phyloP scores from a whole-genome alignment of 2,797 vertebrate species.

The Aplochiton taeniatus region DNA sequence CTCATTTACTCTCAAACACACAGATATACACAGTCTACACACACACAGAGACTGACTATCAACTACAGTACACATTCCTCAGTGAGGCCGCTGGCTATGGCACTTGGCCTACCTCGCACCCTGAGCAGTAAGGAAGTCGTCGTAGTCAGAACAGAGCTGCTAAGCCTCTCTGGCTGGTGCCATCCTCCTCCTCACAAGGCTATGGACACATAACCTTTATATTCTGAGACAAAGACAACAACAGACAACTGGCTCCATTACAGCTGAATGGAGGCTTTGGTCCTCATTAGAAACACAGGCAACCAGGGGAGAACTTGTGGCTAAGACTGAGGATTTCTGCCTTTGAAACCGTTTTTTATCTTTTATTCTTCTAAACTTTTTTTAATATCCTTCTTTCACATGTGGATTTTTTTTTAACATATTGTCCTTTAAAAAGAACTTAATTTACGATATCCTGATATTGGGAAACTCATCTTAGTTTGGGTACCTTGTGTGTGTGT shows the following conservation, averaged over 20 bases:
- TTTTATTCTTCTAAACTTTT: no score
- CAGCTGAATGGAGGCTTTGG: slow-evolving; percentile 34
- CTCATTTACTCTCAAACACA: slow-evolving; percentile 10
- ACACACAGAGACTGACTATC: background rate
- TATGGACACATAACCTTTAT: slow-evolving; percentile 49
- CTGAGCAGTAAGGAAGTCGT: slow-evolving; percentile 43
- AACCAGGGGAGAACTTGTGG: background rate
- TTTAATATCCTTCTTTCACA: no score
- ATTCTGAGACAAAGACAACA: slow-evolving; percentile 41
- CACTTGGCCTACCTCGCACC: slow-evolving; percentile 14
- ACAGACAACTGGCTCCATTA: slow-evolving; percentile 46
- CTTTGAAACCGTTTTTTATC: no score
- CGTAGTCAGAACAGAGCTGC: slow-evolving; percentile 35
- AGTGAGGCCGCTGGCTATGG: slow-evolving; percentile 3
- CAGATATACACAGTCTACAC: slow-evolving; percentile 8
- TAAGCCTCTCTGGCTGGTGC: slow-evolving; percentile 52
- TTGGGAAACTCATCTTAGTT: background rate
- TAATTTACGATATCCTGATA: no score
- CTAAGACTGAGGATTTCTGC: background rate
- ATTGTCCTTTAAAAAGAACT: no score
- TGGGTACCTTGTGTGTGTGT: background rate
- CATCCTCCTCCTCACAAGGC: slow-evolving; percentile 58
- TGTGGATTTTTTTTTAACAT: no score
- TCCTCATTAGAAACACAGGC: slow-evolving; percentile 18
- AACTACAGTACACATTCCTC: background rate